Conservation (phyloP, 2,113 vertebrate species). For the Mastomys coucha region DNA sequence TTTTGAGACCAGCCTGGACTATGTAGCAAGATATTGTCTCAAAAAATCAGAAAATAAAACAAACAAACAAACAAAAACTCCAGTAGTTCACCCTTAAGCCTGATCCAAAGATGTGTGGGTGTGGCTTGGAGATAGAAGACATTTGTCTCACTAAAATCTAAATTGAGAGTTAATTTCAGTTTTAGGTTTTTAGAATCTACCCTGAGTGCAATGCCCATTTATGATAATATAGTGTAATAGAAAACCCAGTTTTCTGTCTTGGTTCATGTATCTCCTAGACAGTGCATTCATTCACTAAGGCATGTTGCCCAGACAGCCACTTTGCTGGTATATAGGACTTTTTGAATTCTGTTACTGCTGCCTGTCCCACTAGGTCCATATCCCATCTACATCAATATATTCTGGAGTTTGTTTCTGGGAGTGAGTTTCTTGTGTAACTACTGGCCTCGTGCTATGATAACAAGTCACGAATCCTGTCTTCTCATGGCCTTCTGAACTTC, state of each 20-base stretch:
- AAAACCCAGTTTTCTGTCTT: background rate
- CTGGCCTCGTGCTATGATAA: background rate
- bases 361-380: background rate
- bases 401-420: background rate
- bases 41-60: background rate
- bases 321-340: background rate
- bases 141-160: background rate
- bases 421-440: background rate
- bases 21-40: background rate
- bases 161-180: background rate
- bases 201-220: background rate
- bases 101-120: background rate
- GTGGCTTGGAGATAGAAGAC: background rate
- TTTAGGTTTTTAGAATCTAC: conserved; percentile 5
- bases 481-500: background rate
- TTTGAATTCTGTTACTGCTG: background rate
- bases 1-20: background rate
- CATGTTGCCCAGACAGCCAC: background rate
- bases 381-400: background rate
- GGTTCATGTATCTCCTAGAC: background rate
- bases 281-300: background rate
- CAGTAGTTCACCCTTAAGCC: background rate
- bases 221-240: background rate
- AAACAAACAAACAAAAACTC: background rate
- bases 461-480: background rate